Evolutionary conservation across 2,113 vertebrate genomes (phyloP).

Genomic region (Alethe castanea): DNA sequence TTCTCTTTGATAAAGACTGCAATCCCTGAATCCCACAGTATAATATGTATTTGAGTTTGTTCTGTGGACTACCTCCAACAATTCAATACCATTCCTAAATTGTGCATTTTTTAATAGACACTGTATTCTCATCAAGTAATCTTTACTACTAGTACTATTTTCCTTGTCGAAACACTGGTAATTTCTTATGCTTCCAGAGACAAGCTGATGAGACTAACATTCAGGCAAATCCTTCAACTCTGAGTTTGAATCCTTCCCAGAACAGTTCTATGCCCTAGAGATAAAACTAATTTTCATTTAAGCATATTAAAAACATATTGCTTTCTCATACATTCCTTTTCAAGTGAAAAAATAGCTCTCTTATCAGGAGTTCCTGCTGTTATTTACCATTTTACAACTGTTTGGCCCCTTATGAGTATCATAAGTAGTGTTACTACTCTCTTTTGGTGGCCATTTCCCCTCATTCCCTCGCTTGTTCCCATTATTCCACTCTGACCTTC

Average conservation of each 20-base stretch:
- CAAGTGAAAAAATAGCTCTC: not conserved
- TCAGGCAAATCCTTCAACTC: not conserved
- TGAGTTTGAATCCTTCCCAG: not conserved
- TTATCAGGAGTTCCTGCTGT: not conserved
- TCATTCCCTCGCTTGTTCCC: not conserved
- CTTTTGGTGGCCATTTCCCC: not conserved
- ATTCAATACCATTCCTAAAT: not conserved
- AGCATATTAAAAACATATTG: not conserved
- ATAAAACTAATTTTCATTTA: not conserved
- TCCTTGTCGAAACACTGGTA: not conserved
- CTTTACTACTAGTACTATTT: not conserved
- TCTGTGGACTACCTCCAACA: not conserved
- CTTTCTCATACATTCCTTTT: not conserved
- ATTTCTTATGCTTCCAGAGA: not conserved
- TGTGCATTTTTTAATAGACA: not conserved
- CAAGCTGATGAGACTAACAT: not conserved
- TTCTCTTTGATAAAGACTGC: not conserved
- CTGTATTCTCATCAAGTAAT: not conserved
- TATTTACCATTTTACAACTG: not conserved
- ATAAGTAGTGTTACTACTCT: not conserved
- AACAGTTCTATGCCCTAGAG: not conserved
- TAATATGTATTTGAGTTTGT: not conserved
- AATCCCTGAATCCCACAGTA: not conserved
- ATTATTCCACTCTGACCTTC: not conserved
- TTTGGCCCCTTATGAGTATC: not conserved